Conservation (phyloP, 2,888 invertebrate genomes). For the Melipona bicolor region DNA sequence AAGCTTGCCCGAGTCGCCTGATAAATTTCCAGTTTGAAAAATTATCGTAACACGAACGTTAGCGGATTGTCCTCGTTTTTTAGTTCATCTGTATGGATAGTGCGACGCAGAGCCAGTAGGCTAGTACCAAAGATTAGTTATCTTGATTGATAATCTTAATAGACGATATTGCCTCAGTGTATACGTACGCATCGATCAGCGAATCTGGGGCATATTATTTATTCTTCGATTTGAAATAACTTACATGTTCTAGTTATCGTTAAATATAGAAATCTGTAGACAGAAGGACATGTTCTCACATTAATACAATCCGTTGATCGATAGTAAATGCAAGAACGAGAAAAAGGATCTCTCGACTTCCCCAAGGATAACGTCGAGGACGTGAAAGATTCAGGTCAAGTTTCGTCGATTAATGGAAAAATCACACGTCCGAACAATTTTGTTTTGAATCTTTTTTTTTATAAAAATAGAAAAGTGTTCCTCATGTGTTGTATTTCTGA, state of each 20-base stretch:
- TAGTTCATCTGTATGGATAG: background rate
- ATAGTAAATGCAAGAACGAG: background rate
- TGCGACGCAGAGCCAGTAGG: background rate
- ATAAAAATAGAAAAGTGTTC: too few relatives aligned
- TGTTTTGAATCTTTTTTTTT: too few relatives aligned
- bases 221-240: constrained; percentile 35
- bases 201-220: constrained; percentile 52
- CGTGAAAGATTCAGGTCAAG: constrained; percentile 47
- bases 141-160: constrained; percentile 57
- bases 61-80: constrained; percentile 1
- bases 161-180: constrained; percentile 40
- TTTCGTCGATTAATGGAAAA: constrained; percentile 33
- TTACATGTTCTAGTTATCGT: background rate
- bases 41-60: background rate
- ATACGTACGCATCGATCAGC: constrained; percentile 29
- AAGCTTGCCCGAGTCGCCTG: background rate
- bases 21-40: background rate
- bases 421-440: constrained; percentile 18
- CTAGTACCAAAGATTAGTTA: constrained; percentile 49
- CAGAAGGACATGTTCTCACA: background rate
- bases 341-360: background rate
- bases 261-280: background rate
- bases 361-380: constrained; percentile 64
- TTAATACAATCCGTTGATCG: background rate
- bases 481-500: too few relatives aligned